Percentiles rank a stretch among this genome's conserved stretches.
Evolutionary conservation across 2,797 vertebrate species (phyloP).

Genomic region (Natrix natrix): DNA sequence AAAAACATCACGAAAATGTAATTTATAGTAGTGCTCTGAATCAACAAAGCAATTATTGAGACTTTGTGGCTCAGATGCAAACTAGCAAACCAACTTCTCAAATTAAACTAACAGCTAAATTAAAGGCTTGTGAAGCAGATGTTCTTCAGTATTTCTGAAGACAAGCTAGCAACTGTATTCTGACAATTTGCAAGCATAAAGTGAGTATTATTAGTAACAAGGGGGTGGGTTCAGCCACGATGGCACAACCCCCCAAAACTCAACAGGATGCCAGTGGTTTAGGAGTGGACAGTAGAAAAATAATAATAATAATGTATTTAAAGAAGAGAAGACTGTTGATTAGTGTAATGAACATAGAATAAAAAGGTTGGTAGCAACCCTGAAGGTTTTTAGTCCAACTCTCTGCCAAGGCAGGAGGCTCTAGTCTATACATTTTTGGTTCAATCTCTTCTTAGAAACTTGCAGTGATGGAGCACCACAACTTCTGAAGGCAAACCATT

Average conservation of each 20-base stretch:
- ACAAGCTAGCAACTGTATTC: not conserved
- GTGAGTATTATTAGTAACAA: not conserved
- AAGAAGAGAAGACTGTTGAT: not conserved
- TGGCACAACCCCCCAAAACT: not conserved
- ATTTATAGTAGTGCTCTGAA: not conserved
- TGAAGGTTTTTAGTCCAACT: not conserved
- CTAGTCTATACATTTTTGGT: not conserved
- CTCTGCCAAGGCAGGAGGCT: not conserved
- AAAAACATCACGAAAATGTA: not conserved
- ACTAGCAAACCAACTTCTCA: not conserved
- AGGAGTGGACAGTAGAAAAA: not conserved
- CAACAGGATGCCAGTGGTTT: not conserved
- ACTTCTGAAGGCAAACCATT: too few species aligned
- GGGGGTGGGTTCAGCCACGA: not conserved
- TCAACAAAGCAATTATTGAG: not conserved
- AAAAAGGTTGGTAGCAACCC: not conserved
- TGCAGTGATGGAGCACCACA: not conserved
- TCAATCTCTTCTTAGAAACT: not conserved
- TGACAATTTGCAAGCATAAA: not conserved
- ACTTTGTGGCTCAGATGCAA: not conserved
- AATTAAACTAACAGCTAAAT: constrained; percentile 6
- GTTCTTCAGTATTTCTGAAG: not conserved
- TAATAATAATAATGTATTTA: not conserved
- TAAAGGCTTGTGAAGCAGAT: constrained; percentile 1
- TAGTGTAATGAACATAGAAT: not conserved